Conservation (phyloP, 2,797 vertebrate genomes). For the Tokudaia tokunoshimensis region DNA sequence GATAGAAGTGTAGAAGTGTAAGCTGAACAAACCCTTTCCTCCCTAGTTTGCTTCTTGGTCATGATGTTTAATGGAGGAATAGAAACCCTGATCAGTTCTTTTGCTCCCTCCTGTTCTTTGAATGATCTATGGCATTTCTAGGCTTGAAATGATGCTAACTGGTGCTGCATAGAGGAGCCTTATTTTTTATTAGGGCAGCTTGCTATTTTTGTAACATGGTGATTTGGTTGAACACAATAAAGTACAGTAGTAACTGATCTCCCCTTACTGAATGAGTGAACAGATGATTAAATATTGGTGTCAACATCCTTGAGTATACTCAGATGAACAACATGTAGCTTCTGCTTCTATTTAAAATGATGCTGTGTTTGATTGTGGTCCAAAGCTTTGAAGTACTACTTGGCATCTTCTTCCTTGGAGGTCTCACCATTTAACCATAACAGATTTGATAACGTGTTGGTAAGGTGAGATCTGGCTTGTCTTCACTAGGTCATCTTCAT, state of each 20-base stretch:
- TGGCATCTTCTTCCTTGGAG: slow-evolving; percentile 65
- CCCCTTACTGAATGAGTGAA: no score
- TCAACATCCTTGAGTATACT: no score
- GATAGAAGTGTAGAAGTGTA: neutral
- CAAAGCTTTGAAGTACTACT: slow-evolving; percentile 68
- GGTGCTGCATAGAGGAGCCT: slow-evolving; percentile 84
- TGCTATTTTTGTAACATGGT: slow-evolving; percentile 82
- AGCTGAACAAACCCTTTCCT: neutral
- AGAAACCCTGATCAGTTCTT: slow-evolving; percentile 38
- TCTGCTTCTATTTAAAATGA: no score
- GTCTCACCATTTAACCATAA: slow-evolving; percentile 64
- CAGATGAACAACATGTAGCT: no score
- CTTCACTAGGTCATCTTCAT: slow-evolving; percentile 77
- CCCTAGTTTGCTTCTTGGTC: neutral
- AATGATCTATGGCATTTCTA: slow-evolving; percentile 77
- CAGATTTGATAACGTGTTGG: slow-evolving; percentile 74
- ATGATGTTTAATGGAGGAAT: neutral
- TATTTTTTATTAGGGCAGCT: slow-evolving; percentile 78
- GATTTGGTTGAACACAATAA: neutral
- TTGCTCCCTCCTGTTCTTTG: slow-evolving; percentile 73
- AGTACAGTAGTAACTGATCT: no score
- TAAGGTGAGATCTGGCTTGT: slow-evolving; percentile 79
- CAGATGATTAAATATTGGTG: no score
- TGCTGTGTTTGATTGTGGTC: no score
- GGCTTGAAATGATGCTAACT: slow-evolving; percentile 76